Conservation (phyloP, 2,797 vertebrate genomes). For the Coranthus polyacanthus region DNA sequence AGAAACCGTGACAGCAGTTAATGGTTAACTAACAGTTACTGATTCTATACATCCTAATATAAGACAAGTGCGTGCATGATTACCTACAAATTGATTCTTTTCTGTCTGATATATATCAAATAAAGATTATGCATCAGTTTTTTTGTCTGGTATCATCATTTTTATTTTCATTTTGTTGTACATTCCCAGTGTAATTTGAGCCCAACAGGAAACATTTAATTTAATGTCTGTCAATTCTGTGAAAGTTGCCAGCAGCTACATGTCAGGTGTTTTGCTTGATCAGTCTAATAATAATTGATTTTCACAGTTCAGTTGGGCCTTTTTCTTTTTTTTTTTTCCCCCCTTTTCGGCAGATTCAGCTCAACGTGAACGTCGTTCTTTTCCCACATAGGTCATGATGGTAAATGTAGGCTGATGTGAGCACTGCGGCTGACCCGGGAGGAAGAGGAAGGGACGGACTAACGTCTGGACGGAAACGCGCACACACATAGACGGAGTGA, state of each 20-base stretch:
- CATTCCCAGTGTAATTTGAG: background rate
- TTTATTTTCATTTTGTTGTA: constrained; percentile 1
- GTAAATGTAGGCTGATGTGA: background rate
- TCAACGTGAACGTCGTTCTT: too few relatives aligned
- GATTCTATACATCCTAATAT: constrained; percentile 10
- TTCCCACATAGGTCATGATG: constrained; percentile 1
- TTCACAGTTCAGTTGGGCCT: too few relatives aligned
- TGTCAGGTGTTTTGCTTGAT: too few relatives aligned
- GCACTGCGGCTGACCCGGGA: constrained; percentile 31
- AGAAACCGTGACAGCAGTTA: background rate
- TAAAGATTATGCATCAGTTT: constrained; percentile 67
- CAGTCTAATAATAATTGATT: too few relatives aligned
- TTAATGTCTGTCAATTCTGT: too few relatives aligned
- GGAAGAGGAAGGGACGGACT: constrained; percentile 16
- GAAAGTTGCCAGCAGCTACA: too few relatives aligned
- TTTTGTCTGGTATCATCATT: constrained; percentile 4
- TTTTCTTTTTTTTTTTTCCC: too few relatives aligned
- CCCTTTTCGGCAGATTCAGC: too few relatives aligned
- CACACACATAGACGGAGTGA: constrained; percentile 1
- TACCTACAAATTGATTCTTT: constrained; percentile 36
- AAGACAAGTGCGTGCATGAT: constrained; percentile 40
- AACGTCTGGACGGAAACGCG: constrained; percentile 29
- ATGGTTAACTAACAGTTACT: constrained; percentile 20
- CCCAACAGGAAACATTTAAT: too few relatives aligned
- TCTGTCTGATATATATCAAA: constrained; percentile 62